Percentiles rank a stretch among this genome's conserved stretches.
Conservation (phyloP, 1,140 invertebrate genomes). For the Drosophila seguyi region DNA sequence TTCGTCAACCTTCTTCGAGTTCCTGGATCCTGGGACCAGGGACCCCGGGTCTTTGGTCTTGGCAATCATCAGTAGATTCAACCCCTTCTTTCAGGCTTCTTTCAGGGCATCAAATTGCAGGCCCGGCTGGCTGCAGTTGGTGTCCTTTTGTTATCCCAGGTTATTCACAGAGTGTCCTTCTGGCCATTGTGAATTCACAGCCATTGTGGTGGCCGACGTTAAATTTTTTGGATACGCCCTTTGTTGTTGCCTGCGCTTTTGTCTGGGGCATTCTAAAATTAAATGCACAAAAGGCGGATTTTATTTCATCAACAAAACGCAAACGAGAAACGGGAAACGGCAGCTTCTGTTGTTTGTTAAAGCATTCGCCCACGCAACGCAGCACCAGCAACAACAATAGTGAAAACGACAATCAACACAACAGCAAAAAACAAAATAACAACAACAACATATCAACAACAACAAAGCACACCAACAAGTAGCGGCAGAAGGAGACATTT, state of each 20-base stretch:
- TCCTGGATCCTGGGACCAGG: not conserved
- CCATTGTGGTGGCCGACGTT: conserved; percentile 75
- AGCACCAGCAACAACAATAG: conserved; percentile 30
- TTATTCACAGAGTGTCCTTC: conserved; percentile 73
- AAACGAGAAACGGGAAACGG: conserved; percentile 66
- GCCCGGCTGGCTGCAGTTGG: conserved; percentile 63
- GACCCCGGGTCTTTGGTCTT: conserved; percentile 1
- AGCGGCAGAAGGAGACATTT: conserved; percentile 68
- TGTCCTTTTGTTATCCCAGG: conserved; percentile 75
- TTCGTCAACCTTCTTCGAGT: conserved; percentile 20
- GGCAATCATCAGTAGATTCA: conserved; percentile 10
- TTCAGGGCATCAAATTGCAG: conserved; percentile 75
- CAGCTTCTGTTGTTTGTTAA: conserved; percentile 82
- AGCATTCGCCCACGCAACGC: conserved; percentile 74
- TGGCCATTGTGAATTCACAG: conserved; percentile 59
- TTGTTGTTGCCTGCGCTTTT: conserved; percentile 80
- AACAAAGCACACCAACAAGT: conserved; percentile 15
- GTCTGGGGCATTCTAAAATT: conserved; percentile 80
- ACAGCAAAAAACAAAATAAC: conserved; percentile 22
- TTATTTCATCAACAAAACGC: conserved; percentile 79
- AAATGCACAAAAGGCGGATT: conserved; percentile 84
- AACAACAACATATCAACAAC: conserved; percentile 14
- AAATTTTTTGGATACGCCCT: conserved; percentile 76
- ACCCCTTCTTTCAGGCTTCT: conserved; percentile 28
- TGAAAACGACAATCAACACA: conserved; percentile 28